Base-by-base conservation (phyloP, 2,113 vertebrate species). In the Sturnus vulgaris region DNA sequence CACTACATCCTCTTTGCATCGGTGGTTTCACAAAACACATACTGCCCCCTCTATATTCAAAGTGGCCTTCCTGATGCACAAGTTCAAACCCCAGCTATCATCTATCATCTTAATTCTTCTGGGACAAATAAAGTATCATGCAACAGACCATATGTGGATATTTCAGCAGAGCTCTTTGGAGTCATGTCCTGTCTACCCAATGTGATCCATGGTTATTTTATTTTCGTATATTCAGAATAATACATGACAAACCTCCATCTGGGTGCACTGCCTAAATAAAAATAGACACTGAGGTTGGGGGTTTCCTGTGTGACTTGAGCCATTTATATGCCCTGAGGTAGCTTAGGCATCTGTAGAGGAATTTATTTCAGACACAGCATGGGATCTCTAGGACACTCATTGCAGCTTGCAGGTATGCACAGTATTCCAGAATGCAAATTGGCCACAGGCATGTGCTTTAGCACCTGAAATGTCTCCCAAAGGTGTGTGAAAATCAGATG, bases 41-140 rank as follows among this genome's bases (percentile, higher is more conserved):
- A 64, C 82, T 88, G 85, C 50, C 39, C 61, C 50, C 69, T 87
- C 85, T 55, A 79, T 61, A 95, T 63, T 73, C 70, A 28, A 61
- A 97, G 93, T 46, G 87, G 73, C 80, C 95, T 95, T 92, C 92
- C 93, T 81, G 85, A 94, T 66, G 66, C 66, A 89, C 91, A 70
- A 94, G 85, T 95, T 95, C 91, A 96, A 95, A 91, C 46, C 63
- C 42, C 94, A 94, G 92, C 73, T 90, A 95, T 21, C 87, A 91
- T 90, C 75, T 66, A 91, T 90, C 93, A 96, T 94, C 75, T 71
- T 24, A 80, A 94, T 52, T 82, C 94, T 86, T 75, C 75, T 77
- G 94, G 85, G 94, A 93, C 71, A 88, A 94, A 95, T 93, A 88
- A 95, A 94, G 59, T 21, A 88, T 73, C 50, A 5, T 94, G 75